Evolutionary conservation across 2,888 invertebrate genomes (phyloP), one percentile per base, ranked within the genome.

Genomic region (Drosophila testacea): DNA sequence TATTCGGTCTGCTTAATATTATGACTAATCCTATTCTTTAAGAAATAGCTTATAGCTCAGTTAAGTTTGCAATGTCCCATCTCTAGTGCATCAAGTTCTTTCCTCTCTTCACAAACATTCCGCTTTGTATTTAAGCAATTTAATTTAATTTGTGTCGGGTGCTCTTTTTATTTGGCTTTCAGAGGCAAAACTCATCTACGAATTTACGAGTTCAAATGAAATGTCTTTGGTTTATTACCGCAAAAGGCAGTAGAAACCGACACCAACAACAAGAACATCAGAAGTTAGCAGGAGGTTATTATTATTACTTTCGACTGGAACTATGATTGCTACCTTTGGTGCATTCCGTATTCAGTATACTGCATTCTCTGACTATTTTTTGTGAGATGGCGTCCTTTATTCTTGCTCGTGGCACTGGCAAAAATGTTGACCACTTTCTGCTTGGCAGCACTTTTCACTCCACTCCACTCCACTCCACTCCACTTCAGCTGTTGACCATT

Each of bases 351-450:
- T 30, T 60, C 39, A 16, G 46, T 39, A 62, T 52, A 16, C 57
- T 47, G 46, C 57, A 57, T 46, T 46, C 28, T 28, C 30, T 50
- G 50, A 39, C 38, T 34, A 41, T 48, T 64, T 27, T 41, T 52
- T 46, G 13, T 28, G 38, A 36, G 52, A 16, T 62, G 65, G 57
- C 81, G 74, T 79, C 83, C 81, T 86, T 83, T 83, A 83, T 83
- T 70, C 83, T 83, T 86, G 86, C 83, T 79, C 86, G 83, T 73
- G 70, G 83, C 81, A 77, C 74, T 83, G 86, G 83, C 83, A 83
- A 83, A 83, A 86, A 83, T 83, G 83, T 86, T 83, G 83, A 83
- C 83, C 83, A 83, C 86, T 83, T 83, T 86, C 81, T 79, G 83
- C 87, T 75, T 83, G 79, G 77, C 57, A 83, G 83, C 73, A 63